Base-by-base conservation (phyloP, 1,140 invertebrate genomes). In the Eurosta solidaginis region DNA sequence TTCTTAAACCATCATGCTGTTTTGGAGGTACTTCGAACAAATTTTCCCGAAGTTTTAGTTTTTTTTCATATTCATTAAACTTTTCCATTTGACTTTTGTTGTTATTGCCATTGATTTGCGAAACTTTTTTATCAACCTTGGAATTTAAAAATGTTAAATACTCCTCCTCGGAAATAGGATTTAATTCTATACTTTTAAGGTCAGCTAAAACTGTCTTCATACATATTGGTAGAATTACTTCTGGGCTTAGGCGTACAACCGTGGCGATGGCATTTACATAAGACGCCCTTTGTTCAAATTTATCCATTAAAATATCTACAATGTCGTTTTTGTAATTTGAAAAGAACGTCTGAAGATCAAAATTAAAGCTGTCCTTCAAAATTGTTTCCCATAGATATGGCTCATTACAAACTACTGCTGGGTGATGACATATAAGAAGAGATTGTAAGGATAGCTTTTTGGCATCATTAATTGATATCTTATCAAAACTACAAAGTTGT, bases 31-130 rank as follows among this genome's bases (percentile, higher is more conserved):
- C 86, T 63, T 96, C 89, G 80, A 92, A 91, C 75, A 92, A 89
- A 80, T 93, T 94, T n/a, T 93, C 89, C 85, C 94, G 94, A 3
- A 96, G 96, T 84, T 97, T 92, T 80, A 93, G 93, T 85, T 97
- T 98, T 81, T 96, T 96, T 81, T 97, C 97, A 10, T 98, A 89
- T 90, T 99, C 97, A 81, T 95, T 90, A 42, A 99, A 88, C 83
- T 99, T 98, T 85, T 98, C 97, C 83, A 98, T 90, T 87, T 99
- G 98, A 82, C 99, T 98, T 86, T 98, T 97, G 86, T 97, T 98
- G 20, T 96, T n/a, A 97, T 87, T 99, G 99, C 2, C 93, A 95
- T 89, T 98, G 99, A 86, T 92, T 74, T 96, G 95, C 75, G 98
- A 89, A 2, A 97, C 92, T 83, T 92, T 93, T 87, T 95, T 97